Evolutionary conservation across 2,113 vertebrate genomes (phyloP).

Genomic region (Phainopepla nitens): DNA sequence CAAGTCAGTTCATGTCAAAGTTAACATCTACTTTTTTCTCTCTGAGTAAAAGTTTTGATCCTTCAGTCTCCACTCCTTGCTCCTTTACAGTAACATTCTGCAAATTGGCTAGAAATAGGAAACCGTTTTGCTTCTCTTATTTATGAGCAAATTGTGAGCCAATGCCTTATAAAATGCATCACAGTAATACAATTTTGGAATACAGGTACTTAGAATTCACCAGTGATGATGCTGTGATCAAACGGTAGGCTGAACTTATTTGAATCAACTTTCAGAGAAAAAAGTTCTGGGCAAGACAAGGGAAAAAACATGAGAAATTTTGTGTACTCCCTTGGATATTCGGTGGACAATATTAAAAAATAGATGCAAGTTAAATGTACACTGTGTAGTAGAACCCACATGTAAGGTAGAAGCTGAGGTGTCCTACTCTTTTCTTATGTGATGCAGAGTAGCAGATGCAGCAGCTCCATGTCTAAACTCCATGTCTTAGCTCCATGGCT

Average conservation of each 20-base stretch:
- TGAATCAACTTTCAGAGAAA: background rate
- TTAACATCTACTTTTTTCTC: background rate
- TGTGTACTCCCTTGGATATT: background rate
- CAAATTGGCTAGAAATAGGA: background rate
- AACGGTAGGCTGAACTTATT: background rate
- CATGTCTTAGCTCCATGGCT: too few relatives aligned
- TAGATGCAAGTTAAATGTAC: background rate
- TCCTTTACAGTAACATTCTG: background rate
- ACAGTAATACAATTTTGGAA: background rate
- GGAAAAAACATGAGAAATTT: background rate
- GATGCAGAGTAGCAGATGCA: background rate
- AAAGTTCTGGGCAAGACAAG: background rate
- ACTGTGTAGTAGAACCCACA: background rate
- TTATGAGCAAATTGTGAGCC: background rate
- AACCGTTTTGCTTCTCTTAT: background rate
- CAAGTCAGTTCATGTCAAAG: background rate
- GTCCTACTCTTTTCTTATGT: accelerated
- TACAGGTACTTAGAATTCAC: background rate
- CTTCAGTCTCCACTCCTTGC: background rate
- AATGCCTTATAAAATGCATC: background rate
- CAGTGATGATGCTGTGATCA: background rate
- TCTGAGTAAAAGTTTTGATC: background rate
- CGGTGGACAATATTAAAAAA: background rate
- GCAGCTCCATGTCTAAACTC: background rate
- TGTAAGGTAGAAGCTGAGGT: background rate